phyloP scores from a whole-genome alignment of 2,888 invertebrate species.

The Limnephilus marmoratus region DNA sequence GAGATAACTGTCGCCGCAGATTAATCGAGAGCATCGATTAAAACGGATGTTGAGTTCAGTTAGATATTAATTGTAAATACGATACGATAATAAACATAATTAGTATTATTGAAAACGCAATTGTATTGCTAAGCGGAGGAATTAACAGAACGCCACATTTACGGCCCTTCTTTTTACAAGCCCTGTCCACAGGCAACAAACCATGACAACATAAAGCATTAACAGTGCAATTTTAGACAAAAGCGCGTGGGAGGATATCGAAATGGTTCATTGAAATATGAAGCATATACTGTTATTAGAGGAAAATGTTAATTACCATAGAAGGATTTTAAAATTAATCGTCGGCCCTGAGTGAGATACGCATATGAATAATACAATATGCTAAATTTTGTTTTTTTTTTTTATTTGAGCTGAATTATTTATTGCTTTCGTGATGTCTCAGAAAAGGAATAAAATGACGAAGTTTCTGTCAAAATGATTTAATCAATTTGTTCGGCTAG shows the following conservation, averaged over 20 bases:
- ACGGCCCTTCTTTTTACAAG: background rate
- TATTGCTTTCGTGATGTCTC: background rate
- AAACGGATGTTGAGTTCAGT: too few species aligned
- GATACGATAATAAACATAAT: too few species aligned
- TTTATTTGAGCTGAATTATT: background rate
- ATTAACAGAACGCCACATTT: too few species aligned
- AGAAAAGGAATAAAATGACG: background rate
- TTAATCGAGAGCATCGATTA: too few species aligned
- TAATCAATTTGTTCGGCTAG: background rate
- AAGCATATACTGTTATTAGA: background rate
- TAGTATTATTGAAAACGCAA: too few species aligned
- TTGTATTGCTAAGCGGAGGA: too few species aligned
- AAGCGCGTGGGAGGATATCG: background rate
- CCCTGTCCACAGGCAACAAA: background rate
- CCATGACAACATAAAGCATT: background rate
- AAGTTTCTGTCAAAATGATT: background rate
- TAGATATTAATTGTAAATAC: too few species aligned
- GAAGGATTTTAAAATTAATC: conserved; percentile 13
- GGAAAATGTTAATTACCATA: conserved; percentile 7
- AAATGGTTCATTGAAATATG: background rate
- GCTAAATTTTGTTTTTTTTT: background rate
- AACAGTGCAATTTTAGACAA: background rate
- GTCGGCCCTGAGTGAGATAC: background rate
- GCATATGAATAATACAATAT: background rate
- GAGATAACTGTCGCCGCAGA: too few species aligned